These are phyloP conservation scores for Falco cherrug DNA, from an alignment of 2,797 vertebrate species.

Conservation along the genomic window DNA sequence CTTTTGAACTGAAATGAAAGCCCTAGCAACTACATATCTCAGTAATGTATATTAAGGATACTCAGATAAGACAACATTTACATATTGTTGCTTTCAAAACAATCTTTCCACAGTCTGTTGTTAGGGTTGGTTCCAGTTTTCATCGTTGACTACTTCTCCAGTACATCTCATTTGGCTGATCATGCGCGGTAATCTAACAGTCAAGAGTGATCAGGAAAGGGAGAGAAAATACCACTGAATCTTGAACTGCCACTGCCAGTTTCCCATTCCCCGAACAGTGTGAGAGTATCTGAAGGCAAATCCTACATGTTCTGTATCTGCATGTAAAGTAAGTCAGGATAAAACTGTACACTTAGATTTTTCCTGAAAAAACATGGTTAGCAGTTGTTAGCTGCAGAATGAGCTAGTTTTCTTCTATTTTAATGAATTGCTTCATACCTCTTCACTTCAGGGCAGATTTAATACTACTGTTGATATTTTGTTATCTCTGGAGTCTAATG, in stretches of 20 bases:
- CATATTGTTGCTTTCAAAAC: not conserved
- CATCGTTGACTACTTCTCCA: not conserved
- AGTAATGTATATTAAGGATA: not conserved
- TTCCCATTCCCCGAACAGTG: not conserved
- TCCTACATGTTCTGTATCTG: not conserved
- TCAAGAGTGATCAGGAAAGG: not conserved
- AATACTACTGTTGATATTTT: slow-evolving; percentile 55
- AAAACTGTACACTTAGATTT: not conserved
- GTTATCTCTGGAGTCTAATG: slow-evolving; percentile 61
- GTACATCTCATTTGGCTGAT: not conserved
- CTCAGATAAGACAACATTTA: not conserved
- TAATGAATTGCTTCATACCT: slow-evolving; percentile 65
- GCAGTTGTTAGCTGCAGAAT: slow-evolving; percentile 28
- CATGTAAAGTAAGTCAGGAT: not conserved
- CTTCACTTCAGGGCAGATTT: slow-evolving; percentile 57
- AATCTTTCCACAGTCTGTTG: not conserved
- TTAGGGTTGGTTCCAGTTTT: slow-evolving; percentile 7
- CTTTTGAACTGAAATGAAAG: not conserved
- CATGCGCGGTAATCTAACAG: not conserved
- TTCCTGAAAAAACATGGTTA: not conserved
- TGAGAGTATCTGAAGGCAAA: not conserved
- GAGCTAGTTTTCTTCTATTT: slow-evolving; percentile 11
- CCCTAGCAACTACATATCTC: not conserved
- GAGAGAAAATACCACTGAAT: not conserved
- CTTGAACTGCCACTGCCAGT: not conserved